These are phyloP conservation scores for Rhabdophis nuchalis DNA, from an alignment of 2,797 vertebrate species.

Conservation along the genomic window DNA sequence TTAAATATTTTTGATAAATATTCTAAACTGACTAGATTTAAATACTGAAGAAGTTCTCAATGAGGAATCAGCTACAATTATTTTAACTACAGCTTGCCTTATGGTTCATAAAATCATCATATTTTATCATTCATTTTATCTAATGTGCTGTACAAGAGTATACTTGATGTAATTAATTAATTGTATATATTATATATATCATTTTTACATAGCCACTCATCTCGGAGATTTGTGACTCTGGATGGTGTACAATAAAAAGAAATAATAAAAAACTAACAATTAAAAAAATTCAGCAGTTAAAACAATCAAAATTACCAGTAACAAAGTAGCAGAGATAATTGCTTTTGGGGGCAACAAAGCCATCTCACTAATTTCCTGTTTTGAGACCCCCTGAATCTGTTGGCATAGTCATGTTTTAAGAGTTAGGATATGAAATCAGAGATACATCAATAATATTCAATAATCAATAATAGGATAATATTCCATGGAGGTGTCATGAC, in stretches of 20 bases:
- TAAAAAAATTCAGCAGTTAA: not conserved
- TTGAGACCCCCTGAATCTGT: not conserved
- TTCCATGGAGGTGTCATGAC: not conserved
- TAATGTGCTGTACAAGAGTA: not conserved
- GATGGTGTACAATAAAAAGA: not conserved
- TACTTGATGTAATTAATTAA: not conserved
- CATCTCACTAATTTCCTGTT: not conserved
- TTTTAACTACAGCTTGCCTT: not conserved
- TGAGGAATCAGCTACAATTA: constrained; percentile 34
- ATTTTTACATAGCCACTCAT: not conserved
- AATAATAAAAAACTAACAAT: not conserved
- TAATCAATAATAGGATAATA: not conserved
- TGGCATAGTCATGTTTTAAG: not conserved
- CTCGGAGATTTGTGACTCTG: not conserved
- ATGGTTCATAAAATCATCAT: not conserved
- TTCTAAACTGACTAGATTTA: constrained; percentile 37
- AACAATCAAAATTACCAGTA: not conserved
- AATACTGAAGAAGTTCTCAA: constrained; percentile 39
- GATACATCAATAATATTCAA: not conserved
- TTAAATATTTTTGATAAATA: constrained; percentile 47
- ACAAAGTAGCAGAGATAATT: not conserved
- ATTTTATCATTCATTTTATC: not conserved
- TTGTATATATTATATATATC: not conserved
- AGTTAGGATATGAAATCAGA: not conserved
- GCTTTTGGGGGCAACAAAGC: not conserved